Evolutionary conservation across 2,797 vertebrate species (phyloP).

Genomic region (Sebastolobus altivelis): DNA sequence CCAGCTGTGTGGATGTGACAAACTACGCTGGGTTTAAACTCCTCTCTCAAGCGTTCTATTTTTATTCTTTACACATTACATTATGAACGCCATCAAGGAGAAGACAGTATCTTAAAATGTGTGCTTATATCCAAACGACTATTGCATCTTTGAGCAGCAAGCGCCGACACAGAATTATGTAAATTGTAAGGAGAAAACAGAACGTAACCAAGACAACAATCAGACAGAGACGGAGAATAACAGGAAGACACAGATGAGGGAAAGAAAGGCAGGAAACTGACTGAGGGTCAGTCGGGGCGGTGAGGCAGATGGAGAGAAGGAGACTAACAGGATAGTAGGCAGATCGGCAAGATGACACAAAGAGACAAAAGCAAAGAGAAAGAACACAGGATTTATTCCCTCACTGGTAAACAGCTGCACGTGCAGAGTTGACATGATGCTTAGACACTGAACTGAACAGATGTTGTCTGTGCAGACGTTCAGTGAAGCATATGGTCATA

Average conservation of each 20-base stretch:
- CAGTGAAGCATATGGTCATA: constrained; percentile 4
- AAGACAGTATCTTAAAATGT: not conserved
- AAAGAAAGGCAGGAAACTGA: constrained; percentile 85
- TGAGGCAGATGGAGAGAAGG: constrained; percentile 70
- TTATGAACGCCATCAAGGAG: not conserved
- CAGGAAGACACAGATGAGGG: constrained; percentile 81
- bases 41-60: not conserved
- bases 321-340: constrained; percentile 73
- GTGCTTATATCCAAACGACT: not conserved
- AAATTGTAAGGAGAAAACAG: constrained; percentile 29
- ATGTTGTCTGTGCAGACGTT: constrained; percentile 1
- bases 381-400: constrained; percentile 20
- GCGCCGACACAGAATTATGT: not conserved
- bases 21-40: no score
- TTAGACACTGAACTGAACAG: constrained; percentile 12
- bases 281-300: constrained; percentile 49
- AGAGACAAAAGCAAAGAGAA: constrained; percentile 55
- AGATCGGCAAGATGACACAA: constrained; percentile 50
- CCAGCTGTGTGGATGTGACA: not conserved
- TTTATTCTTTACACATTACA: not conserved
- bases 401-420: constrained; percentile 37
- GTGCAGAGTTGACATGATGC: constrained; percentile 14
- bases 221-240: constrained; percentile 71
- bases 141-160: not conserved
- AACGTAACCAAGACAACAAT: constrained; percentile 35